Base-by-base conservation (phyloP, 2,888 invertebrate genomes). In the Pristionchus exspectatus region DNA sequence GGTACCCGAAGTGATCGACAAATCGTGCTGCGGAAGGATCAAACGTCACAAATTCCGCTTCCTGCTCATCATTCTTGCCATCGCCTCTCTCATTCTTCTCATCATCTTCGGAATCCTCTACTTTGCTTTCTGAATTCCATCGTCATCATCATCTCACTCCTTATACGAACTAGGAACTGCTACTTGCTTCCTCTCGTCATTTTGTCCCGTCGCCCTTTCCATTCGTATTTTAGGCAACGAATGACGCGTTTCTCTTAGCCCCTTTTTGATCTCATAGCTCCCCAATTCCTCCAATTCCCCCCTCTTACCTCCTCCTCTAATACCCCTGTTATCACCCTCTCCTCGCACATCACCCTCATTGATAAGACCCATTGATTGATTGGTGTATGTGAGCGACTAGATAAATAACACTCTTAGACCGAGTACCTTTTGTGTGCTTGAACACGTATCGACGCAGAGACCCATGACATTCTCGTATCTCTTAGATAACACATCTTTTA, bases 1-100 rank as follows among this genome's bases (percentile, higher is more conserved):
- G 87, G 14, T 87, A n/a, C 87, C 87, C 18, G 44, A 87, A 50
- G 69, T 87, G n/a, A 18, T 87, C 66, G 87, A 87, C 87, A 87
- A 87, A n/a, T 66, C 38, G 1, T 87, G 27, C 59, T 69, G 66
- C 24, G 87, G 87, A 10, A 69, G 10, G 4, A 30, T 87, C 16
- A 66, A 69, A 87, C 87, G 87, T n/a, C 63, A 87, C 69, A 44
- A 54, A 21, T 87, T 87, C 87, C 38, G 44, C n/a, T 24, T 84
- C 84, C 27, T 59, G 0, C 59, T 84, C 30, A 12, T 84, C 56
- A 33, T 84, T 24, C 33, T 59, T 5, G 59, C 33, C 16, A 56
- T 56, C 27, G 56, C 59, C 3, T 2, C 33, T 21, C 56, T 63
- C 63, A 63, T 63, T n/a, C 7, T 24, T n/a, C n/a, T 63, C 2